Conservation (phyloP, 1,140 invertebrate species). For the Calliopsis andreniformis region DNA sequence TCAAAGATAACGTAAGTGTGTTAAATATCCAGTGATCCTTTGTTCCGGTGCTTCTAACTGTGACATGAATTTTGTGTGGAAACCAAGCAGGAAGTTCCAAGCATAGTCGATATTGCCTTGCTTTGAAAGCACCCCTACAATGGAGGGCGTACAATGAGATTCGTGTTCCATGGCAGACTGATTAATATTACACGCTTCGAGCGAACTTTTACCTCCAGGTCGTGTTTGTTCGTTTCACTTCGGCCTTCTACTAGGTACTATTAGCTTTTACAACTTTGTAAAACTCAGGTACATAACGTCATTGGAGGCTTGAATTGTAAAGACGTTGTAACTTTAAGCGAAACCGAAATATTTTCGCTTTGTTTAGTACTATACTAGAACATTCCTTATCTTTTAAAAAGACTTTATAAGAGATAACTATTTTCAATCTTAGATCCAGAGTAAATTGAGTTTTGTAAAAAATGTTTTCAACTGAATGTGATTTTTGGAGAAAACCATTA, state of each 20-base stretch:
- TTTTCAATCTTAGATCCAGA: no score
- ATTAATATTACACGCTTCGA: constrained; percentile 43
- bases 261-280: constrained; percentile 15
- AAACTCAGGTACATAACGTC: constrained; percentile 27
- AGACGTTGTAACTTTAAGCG: constrained; percentile 5
- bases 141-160: constrained; percentile 28
- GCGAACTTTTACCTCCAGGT: constrained; percentile 45
- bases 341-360: constrained; percentile 18
- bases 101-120: constrained; percentile 11
- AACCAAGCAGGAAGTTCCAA: constrained; percentile 34
- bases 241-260: neutral
- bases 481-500: no score
- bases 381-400: no score
- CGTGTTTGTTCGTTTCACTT: constrained; percentile 13
- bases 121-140: constrained; percentile 19
- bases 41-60: constrained; percentile 29
- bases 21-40: no score
- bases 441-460: no score
- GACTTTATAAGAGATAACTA: no score
- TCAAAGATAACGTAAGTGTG: no score
- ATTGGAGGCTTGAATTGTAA: neutral
- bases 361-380: no score
- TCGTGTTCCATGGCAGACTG: constrained; percentile 22
- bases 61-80: constrained; percentile 31
- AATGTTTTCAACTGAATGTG: no score